These are phyloP conservation scores for Oreonectes daqikongensis DNA, from an alignment of 2,797 vertebrate genomes.

Conservation along the genomic window DNA sequence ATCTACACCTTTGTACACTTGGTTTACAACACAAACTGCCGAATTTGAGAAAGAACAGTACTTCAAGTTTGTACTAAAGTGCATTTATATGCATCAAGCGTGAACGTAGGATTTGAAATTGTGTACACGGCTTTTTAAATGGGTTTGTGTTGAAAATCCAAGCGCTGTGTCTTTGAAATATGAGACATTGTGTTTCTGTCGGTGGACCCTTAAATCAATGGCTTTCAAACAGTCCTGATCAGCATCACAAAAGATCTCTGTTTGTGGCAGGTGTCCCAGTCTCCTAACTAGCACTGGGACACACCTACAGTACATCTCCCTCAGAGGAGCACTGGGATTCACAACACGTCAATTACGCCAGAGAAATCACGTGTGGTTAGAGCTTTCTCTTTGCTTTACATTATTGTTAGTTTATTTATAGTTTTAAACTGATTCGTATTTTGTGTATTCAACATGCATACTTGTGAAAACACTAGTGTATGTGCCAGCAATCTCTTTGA, in stretches of 20 bases:
- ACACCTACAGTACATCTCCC: slow-evolving; percentile 37
- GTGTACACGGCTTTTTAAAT: not conserved
- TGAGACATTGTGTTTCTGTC: slow-evolving; percentile 1
- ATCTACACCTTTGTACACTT: too few species aligned
- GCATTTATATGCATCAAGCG: not conserved
- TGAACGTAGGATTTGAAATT: not conserved
- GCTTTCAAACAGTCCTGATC: slow-evolving; percentile 41
- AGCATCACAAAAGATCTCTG: slow-evolving; percentile 30
- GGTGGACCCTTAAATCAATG: slow-evolving; percentile 31
- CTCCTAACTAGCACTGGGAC: slow-evolving; percentile 1
- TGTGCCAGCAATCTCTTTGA: slow-evolving; percentile 56
- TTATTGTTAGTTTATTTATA: not conserved
- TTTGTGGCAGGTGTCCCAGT: slow-evolving; percentile 40
- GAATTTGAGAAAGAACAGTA: not conserved
- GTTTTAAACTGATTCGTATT: not conserved
- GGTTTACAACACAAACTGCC: not conserved
- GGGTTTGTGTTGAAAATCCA: slow-evolving; percentile 3
- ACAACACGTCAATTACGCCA: slow-evolving; percentile 39
- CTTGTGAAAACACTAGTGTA: not conserved
- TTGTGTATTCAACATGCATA: not conserved
- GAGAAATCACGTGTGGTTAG: not conserved
- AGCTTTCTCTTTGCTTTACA: not conserved
- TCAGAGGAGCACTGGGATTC: slow-evolving; percentile 28
- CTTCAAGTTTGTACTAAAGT: not conserved
- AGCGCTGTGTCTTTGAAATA: slow-evolving; percentile 15